Conservation (phyloP, 2,888 invertebrate species). For the Seira sanloemensis region DNA sequence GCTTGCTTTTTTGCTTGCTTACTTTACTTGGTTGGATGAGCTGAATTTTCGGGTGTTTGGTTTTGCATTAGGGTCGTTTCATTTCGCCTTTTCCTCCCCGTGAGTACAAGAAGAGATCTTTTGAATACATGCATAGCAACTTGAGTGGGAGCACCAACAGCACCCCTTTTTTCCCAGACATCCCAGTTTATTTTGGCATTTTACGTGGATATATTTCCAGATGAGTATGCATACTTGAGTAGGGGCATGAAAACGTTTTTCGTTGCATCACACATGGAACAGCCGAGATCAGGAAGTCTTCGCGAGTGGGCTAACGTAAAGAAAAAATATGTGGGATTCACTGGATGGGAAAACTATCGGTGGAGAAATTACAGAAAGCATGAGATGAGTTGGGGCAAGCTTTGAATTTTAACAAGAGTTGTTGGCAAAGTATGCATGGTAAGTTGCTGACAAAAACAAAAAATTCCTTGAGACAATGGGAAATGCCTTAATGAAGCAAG, state of each 20-base stretch:
- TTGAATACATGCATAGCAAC: background rate
- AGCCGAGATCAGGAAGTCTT: slow-evolving; percentile 49
- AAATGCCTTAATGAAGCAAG: background rate
- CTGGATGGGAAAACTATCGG: slow-evolving; percentile 53
- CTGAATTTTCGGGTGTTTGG: slow-evolving; percentile 72
- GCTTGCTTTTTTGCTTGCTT: slow-evolving; percentile 35
- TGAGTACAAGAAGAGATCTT: background rate
- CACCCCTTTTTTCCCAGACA: slow-evolving; percentile 20
- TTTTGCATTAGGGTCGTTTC: slow-evolving; percentile 72
- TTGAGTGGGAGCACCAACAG: slow-evolving; percentile 15
- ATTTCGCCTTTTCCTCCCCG: slow-evolving; percentile 38
- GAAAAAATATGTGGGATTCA: slow-evolving; percentile 39
- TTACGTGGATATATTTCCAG: slow-evolving; percentile 45
- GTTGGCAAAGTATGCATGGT: slow-evolving; percentile 10
- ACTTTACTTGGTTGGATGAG: slow-evolving; percentile 69
- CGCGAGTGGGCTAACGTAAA: slow-evolving; percentile 25
- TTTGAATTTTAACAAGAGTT: slow-evolving; percentile 53
- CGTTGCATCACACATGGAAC: background rate
- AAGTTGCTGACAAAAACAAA: background rate
- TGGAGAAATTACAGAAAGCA: background rate
- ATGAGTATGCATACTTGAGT: slow-evolving; percentile 33
- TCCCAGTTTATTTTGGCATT: background rate
- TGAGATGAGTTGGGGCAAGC: slow-evolving; percentile 31
- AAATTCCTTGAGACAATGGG: background rate
- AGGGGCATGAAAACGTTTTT: slow-evolving; percentile 39